phyloP scores from a whole-genome alignment of 2,113 vertebrate genomes.

The Nibea albiflora region DNA sequence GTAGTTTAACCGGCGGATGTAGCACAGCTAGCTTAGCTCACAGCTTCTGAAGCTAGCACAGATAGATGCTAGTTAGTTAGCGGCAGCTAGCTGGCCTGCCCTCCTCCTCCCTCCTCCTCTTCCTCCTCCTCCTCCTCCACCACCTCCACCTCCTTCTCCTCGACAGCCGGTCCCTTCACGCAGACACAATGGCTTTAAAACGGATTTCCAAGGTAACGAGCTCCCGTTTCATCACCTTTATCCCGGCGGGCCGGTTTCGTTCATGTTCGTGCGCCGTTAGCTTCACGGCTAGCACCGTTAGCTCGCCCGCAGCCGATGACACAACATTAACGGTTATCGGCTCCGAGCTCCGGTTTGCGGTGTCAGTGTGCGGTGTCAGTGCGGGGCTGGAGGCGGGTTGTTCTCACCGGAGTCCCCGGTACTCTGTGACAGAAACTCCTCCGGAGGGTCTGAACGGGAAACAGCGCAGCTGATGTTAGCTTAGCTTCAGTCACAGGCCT shows the following conservation, averaged over 20 bases:
- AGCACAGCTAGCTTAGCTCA: conserved; percentile 40
- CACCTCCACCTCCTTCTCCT: conserved; percentile 45
- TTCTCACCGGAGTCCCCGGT: background rate
- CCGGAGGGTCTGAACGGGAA: background rate
- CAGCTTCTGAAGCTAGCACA: conserved; percentile 49
- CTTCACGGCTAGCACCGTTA: conserved; percentile 23
- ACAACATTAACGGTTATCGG: background rate
- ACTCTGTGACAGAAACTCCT: too few relatives aligned
- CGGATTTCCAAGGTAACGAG: conserved; percentile 84
- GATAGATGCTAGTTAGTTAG: conserved; percentile 79
- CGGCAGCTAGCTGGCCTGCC: conserved; percentile 72
- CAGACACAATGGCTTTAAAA: conserved; percentile 83
- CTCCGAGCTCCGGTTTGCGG: background rate
- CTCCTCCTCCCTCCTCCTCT: conserved; percentile 38
- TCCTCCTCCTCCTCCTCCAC: background rate
- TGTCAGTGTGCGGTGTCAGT: background rate
- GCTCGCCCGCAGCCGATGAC: background rate
- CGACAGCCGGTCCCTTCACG: conserved; percentile 60
- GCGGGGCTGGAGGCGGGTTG: too few relatives aligned
- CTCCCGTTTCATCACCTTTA: rapidly evolving
- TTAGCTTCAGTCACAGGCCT: conserved; percentile 11
- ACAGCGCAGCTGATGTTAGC: conserved; percentile 26
- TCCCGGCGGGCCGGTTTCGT: too few relatives aligned
- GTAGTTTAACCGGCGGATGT: conserved; percentile 14
- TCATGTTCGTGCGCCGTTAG: conserved; percentile 5